phyloP scores from a whole-genome alignment of 53 echinoderm and acorn worm genomes.

The Astropecten irregularis region DNA sequence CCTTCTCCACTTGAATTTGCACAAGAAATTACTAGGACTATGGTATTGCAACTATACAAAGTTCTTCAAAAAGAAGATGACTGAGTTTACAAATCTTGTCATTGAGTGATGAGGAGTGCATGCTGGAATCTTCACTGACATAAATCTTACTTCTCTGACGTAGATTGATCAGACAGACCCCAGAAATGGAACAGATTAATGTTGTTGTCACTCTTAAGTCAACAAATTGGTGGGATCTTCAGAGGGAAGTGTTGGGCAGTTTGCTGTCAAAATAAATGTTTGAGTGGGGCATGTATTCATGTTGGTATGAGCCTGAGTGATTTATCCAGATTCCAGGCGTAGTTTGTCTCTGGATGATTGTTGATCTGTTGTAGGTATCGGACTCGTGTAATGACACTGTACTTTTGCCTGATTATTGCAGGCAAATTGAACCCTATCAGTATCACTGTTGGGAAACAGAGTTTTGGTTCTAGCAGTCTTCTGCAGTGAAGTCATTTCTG shows the following conservation, averaged over 20 bases:
- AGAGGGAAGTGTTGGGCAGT: background rate
- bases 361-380: background rate
- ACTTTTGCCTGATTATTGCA: constrained; percentile 10
- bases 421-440: constrained; percentile 23
- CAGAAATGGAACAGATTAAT: constrained; percentile 43
- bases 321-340: constrained; percentile 30
- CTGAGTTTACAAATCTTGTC: constrained; percentile 16
- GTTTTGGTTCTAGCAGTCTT: no score
- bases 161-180: constrained; percentile 24
- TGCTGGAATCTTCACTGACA: constrained; percentile 7
- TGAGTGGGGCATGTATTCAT: background rate
- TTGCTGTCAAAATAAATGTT: constrained; percentile 54
- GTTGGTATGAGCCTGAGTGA: background rate
- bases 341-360: background rate
- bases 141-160: background rate
- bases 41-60: no score
- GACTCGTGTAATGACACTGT: constrained; percentile 10
- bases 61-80: background rate
- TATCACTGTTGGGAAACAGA: no score
- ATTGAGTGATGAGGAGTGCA: constrained; percentile 25
- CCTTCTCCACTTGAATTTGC: no score
- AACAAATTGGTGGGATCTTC: background rate
- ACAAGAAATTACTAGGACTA: no score
- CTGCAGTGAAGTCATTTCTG: no score
- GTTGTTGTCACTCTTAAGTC: constrained; percentile 40